Evolutionary conservation across 2,888 invertebrate species (phyloP).

Genomic region (Leuctra nigra): DNA sequence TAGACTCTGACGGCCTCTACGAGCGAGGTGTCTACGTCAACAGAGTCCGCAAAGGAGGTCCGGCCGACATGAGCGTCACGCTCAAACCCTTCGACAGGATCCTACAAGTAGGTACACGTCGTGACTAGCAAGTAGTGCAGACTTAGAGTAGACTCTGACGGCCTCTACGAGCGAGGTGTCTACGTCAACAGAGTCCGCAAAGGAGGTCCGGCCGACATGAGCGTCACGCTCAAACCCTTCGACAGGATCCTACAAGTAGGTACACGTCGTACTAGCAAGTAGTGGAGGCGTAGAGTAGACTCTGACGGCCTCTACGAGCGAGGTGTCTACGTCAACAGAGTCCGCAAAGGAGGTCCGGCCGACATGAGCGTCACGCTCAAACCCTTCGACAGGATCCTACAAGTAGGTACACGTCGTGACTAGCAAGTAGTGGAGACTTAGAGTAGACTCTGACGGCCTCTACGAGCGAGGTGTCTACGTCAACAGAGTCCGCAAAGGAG

Average conservation of each 20-base stretch:
- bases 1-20: constrained; percentile 90
- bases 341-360: constrained; percentile 86
- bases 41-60: constrained; percentile 82
- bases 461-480: constrained; percentile 92
- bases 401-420: constrained; percentile 59
- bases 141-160: no score
- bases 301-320: constrained; percentile 90
- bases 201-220: constrained; percentile 85
- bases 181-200: constrained; percentile 87
- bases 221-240: constrained; percentile 72
- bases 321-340: constrained; percentile 89
- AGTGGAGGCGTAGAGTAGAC: no score
- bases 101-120: no score
- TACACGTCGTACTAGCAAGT: no score
- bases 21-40: constrained; percentile 92
- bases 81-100: constrained; percentile 84
- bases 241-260: constrained; percentile 92
- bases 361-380: constrained; percentile 73
- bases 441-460: constrained; percentile 90
- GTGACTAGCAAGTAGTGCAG: no score
- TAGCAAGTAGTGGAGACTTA: no score
- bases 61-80: constrained; percentile 78
- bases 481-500: constrained; percentile 82
- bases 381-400: constrained; percentile 85
- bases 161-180: constrained; percentile 86